A percentile compares a stretch with the other conserved stretches of the same genome.
These are phyloP conservation scores for Acanthosepion pharaonis DNA, from an alignment of 2,888 invertebrate genomes.

Conservation along the genomic window DNA sequence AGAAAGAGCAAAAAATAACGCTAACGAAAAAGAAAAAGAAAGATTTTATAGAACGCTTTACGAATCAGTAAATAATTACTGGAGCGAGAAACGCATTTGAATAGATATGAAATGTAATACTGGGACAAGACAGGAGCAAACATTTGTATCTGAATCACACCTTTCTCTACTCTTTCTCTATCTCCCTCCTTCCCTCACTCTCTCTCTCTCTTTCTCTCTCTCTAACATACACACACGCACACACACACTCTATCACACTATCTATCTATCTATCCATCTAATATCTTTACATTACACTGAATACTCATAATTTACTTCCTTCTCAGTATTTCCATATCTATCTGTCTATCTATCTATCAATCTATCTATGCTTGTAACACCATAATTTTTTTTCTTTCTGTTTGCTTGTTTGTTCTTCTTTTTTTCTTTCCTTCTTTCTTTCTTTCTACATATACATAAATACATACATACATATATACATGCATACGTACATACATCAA, in stretches of 20 bases:
- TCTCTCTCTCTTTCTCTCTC: no score
- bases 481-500: no score
- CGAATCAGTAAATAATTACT: conserved; percentile 3
- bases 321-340: no score
- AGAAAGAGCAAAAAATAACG: not conserved
- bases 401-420: not conserved
- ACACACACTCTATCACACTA: not conserved
- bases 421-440: not conserved
- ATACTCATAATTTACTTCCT: no score
- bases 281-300: no score
- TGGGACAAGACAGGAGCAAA: not conserved
- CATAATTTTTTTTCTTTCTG: not conserved
- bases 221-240: no score
- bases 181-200: not conserved
- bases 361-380: not conserved
- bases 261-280: not conserved
- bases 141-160: not conserved
- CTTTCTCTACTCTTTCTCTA: not conserved
- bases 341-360: not conserved
- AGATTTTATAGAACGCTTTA: not conserved
- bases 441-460: no score
- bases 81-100: not conserved
- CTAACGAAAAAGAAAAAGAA: not conserved
- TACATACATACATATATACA: no score
- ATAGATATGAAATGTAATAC: not conserved